phyloP scores from a whole-genome alignment of 2,888 invertebrate species.

The Monopis laevigella region DNA sequence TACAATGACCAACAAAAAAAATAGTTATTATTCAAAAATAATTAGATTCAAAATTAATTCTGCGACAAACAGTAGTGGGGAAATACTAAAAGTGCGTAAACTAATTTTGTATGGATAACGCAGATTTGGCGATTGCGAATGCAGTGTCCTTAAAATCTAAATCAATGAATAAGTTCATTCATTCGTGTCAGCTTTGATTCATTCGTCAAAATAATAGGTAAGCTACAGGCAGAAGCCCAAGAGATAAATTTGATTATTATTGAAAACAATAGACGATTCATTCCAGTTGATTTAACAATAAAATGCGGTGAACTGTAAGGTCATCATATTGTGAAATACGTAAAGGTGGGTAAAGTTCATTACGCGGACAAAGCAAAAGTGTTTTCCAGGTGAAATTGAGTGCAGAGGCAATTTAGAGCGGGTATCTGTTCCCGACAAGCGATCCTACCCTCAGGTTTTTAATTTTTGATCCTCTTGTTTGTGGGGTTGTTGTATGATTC shows the following conservation, averaged over 20 bases:
- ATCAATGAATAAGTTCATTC: no score
- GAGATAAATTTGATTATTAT: no score
- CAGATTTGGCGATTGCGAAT: no score
- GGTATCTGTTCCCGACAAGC: conserved; percentile 51
- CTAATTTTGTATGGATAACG: no score
- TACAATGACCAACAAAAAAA: no score
- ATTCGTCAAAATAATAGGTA: neutral
- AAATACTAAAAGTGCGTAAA: no score
- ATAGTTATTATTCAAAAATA: no score
- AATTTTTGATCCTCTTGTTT: conserved; percentile 43
- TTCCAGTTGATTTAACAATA: neutral
- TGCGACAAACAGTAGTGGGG: no score
- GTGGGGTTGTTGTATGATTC: conserved; percentile 1
- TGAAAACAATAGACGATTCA: neutral
- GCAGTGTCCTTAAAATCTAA: no score
- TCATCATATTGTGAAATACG: conserved; percentile 2
- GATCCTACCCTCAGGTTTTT: conserved; percentile 44
- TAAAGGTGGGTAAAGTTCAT: conserved; percentile 34
- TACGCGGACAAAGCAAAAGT: conserved; percentile 56
- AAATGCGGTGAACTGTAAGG: conserved; percentile 5
- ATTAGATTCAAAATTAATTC: no score
- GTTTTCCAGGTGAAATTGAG: conserved; percentile 60
- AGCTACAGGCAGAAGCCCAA: neutral
- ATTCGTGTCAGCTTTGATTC: no score
- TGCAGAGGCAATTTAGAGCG: conserved; percentile 55